Conservation (phyloP, 2,888 invertebrate genomes). For the Volucella zonaria region DNA sequence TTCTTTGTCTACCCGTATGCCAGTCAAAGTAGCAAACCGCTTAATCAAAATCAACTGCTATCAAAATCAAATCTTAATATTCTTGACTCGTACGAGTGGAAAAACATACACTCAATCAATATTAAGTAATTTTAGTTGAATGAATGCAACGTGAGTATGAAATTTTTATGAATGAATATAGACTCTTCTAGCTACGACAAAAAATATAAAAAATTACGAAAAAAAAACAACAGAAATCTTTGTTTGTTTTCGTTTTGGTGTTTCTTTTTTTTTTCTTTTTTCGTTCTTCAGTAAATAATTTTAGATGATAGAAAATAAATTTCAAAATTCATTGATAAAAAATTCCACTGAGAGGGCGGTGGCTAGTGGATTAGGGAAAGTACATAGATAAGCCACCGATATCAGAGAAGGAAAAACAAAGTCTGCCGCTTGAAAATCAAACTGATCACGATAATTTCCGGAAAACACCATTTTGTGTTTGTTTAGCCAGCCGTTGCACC, state of each 20-base stretch:
- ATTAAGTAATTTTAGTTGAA: conserved; percentile 29
- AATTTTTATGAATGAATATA: conserved; percentile 53
- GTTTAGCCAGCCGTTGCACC: conserved; percentile 35
- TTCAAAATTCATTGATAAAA: conserved; percentile 57
- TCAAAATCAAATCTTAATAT: conserved; percentile 16
- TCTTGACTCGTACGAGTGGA: conserved; percentile 11
- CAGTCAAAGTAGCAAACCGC: conserved; percentile 5
- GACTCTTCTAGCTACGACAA: conserved; percentile 22
- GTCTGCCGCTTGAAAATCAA: conserved; percentile 38
- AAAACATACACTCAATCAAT: conserved; percentile 35
- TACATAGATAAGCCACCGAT: conserved; percentile 26
- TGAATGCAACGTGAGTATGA: conserved; percentile 31
- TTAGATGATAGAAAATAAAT: conserved; percentile 31
- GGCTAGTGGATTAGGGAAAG: conserved; percentile 25
- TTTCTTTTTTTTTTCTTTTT: neutral
- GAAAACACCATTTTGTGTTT: conserved; percentile 29
- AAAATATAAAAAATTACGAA: neutral
- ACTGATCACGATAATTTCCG: conserved; percentile 42
- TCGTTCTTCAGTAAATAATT: conserved; percentile 1
- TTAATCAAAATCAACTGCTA: neutral
- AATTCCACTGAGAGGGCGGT: conserved; percentile 10
- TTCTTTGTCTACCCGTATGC: conserved; percentile 2
- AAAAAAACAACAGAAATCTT: conserved; percentile 12
- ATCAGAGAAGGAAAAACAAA: neutral
- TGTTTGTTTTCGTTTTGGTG: conserved; percentile 1